phyloP scores from a whole-genome alignment of 2,888 invertebrate species.

The Hecatera dysodea region DNA sequence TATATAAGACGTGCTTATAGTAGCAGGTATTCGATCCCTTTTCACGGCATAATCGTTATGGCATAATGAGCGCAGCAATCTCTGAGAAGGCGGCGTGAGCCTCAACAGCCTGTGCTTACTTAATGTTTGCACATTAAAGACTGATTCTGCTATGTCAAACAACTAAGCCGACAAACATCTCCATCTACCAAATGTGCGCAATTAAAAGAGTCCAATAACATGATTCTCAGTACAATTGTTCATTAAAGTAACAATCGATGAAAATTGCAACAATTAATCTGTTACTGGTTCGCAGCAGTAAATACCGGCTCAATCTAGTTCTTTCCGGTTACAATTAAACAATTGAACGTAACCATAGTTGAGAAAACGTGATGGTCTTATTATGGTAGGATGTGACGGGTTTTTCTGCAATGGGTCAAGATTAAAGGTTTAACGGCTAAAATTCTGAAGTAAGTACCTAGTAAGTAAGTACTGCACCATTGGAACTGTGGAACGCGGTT shows the following conservation, averaged over 20 bases:
- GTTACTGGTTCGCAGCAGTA: constrained; percentile 61
- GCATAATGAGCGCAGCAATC: too few relatives aligned
- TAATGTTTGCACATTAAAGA: too few relatives aligned
- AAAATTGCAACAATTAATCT: constrained; percentile 68
- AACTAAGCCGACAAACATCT: background rate
- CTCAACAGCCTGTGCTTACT: too few relatives aligned
- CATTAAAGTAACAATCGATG: constrained; percentile 57
- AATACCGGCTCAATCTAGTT: constrained; percentile 63
- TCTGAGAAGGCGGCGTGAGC: too few relatives aligned
- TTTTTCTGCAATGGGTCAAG: background rate
- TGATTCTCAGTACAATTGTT: constrained; percentile 34
- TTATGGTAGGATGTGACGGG: background rate
- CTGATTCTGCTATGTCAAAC: too few relatives aligned
- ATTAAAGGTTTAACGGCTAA: background rate
- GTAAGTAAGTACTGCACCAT: too few relatives aligned
- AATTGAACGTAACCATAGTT: constrained; percentile 56
- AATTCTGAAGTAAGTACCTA: too few relatives aligned
- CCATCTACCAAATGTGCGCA: constrained; percentile 5
- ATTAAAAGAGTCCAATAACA: constrained; percentile 27
- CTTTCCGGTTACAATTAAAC: constrained; percentile 62
- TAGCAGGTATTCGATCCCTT: too few relatives aligned
- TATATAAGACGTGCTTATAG: too few relatives aligned
- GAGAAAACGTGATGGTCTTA: constrained; percentile 40
- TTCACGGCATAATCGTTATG: too few relatives aligned
- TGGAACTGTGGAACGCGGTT: too few relatives aligned